Conservation (phyloP, 2,888 invertebrate genomes). For the Helicoverpa assulta region DNA sequence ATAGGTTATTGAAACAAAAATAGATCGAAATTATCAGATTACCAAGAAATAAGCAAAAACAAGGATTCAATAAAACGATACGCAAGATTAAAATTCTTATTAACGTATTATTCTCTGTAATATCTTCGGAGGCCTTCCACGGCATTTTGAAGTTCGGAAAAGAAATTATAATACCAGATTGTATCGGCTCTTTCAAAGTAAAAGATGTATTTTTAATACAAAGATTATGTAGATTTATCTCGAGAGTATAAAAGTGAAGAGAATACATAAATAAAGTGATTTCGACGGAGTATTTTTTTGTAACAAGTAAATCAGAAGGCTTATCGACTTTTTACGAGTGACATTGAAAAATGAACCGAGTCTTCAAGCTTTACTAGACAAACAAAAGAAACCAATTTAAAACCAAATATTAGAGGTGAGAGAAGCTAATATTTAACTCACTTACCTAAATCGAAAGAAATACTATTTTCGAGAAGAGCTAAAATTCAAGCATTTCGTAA, state of each 20-base stretch:
- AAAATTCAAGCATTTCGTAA: too few relatives aligned
- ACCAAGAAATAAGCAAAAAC: constrained; percentile 7
- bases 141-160: constrained; percentile 21
- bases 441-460: background rate
- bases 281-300: constrained; percentile 9
- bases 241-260: constrained; percentile 26
- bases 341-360: background rate
- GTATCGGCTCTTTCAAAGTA: constrained; percentile 35
- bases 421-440: background rate
- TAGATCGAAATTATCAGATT: constrained; percentile 8
- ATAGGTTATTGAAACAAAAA: constrained; percentile 17
- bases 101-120: constrained; percentile 29
- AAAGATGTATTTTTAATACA: constrained; percentile 46
- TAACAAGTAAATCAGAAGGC: background rate
- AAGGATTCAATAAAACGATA: constrained; percentile 21
- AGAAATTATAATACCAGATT: constrained; percentile 61
- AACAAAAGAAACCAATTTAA: background rate
- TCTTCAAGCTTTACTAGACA: background rate
- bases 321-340: background rate
- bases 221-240: constrained; percentile 55
- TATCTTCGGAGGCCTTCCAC: constrained; percentile 3
- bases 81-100: constrained; percentile 25
- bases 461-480: too few relatives aligned
- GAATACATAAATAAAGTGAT: constrained; percentile 32
- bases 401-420: background rate